Base-by-base conservation (phyloP, 2,888 invertebrate genomes). In the Athalia cordata region DNA sequence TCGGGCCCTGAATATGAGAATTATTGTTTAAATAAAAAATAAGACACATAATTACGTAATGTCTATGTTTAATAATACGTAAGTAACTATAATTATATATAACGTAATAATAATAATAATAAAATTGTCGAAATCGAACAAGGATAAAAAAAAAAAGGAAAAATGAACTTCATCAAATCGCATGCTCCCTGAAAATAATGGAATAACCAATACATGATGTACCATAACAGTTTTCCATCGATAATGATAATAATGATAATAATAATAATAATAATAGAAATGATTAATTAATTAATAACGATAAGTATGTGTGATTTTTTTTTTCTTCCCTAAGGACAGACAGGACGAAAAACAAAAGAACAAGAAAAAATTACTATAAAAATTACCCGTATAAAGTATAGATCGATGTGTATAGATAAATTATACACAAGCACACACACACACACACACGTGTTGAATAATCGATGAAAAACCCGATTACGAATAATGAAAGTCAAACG, bases 171-270 rank as follows among this genome's bases (percentile, higher is more conserved):
- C 62, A 13, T n/a, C 13, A 29, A 8, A 15, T 62, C 5, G 15
- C 8, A 62, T 62, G 29, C 8, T 62, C 29, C 62, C 5, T 7
- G 13, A 62, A 55, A 55, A 55, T 55, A 55, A 55, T 55, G 55
- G 55, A 55, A 55, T 55, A 7, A 7, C 9, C 55, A 7, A 55
- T 55, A 55, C 11, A 4, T n/a, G n/a, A 11, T 55, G 6, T n/a
- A 55, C 55, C 9, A 2, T 29, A 29, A 29, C 29, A 29, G 29
- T 29, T 29, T 29, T 29, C 29, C 29, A 29, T 29, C 29, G 2
- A 29, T 15, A 62, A 62, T 62, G 43, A 62, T 62, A 62, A 61
- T 61, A 13, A 61, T 61, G 7, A 61, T 61, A 61, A 29, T 61
- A 61, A 59, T 59, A 59, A 59, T 59, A 13, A 13, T n/a, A 59